A percentile compares a stretch with the other conserved stretches of the same genome.
These are phyloP conservation scores for Rhysida immarginata DNA, from an alignment of 1,140 invertebrate species.

Conservation along the genomic window DNA sequence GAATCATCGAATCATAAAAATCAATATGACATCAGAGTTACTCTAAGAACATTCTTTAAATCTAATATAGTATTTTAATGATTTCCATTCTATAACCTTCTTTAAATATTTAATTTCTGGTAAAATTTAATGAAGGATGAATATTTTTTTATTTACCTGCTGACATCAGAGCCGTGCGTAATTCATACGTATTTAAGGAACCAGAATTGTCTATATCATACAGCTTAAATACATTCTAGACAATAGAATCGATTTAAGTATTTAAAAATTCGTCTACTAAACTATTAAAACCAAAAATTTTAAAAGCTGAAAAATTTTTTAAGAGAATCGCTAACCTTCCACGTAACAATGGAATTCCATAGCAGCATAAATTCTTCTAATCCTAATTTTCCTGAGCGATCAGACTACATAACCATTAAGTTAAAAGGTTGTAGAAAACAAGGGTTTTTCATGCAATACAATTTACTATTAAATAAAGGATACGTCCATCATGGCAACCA, in stretches of 20 bases:
- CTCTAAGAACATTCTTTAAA: no score
- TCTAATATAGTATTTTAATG: no score
- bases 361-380: slow-evolving; percentile 82
- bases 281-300: slow-evolving; percentile 4
- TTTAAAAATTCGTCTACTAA: no score
- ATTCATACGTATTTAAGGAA: slow-evolving; percentile 62
- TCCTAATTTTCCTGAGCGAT: slow-evolving; percentile 81
- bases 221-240: slow-evolving; percentile 70
- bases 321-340: slow-evolving; percentile 50
- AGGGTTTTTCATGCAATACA: neutral
- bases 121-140: no score
- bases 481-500: slow-evolving; percentile 91
- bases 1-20: no score
- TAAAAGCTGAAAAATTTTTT: neutral
- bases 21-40: no score
- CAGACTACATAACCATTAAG: slow-evolving; percentile 30
- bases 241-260: no score
- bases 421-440: neutral
- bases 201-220: slow-evolving; percentile 71
- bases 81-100: no score
- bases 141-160: no score
- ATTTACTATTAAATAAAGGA: slow-evolving; percentile 20
- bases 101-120: no score
- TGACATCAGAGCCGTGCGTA: slow-evolving; percentile 68
- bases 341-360: slow-evolving; percentile 71